Evolutionary conservation across 2,113 vertebrate genomes (phyloP), one percentile per base, ranked within the genome.

Genomic region (Glaucomys volans): DNA sequence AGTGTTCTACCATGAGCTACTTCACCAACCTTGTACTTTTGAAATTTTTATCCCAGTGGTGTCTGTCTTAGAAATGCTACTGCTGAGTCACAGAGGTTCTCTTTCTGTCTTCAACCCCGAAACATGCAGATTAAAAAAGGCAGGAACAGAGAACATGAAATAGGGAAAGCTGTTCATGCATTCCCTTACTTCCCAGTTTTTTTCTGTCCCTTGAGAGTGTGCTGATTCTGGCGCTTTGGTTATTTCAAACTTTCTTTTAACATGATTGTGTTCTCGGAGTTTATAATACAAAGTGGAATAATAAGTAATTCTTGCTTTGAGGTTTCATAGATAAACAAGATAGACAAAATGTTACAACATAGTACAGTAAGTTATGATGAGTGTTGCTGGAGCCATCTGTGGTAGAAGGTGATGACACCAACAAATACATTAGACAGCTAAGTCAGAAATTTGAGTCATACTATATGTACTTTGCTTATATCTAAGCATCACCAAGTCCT

Each of bases 221-320:
- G 32, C 16, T 64, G 57, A 79, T 69, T 80, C 14, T 89, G 30
- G 37, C 85, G 4, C 8, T 86, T 57, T 85, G 5, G 4, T 80
- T 57, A 75, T 74, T 95, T 93, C n/a, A 90, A 62, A 69, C 50
- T 88, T 83, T 69, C 17, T 72, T 85, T 74, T 88, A 84, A 32
- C 20, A 74, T 75, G 66, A 4, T 37, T 87, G 18, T 30, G 42
- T 69, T 16, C 50, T 82, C n/a, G 57, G 22, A 42, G 18, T 57
- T 96, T 62, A 74, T 50, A 35, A 50, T 28, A 42, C 17, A 79
- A n/a, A 95, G 52, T 54, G 67, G 54, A 89, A 37, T 66, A 35
- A 74, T 35, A 91, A 35, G 18, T 74, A 47, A 17, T 79, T 47
- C 85, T 96, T 93, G 76, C 82, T 32, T 5, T 82, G 40, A 54